Evolutionary conservation across 2,888 invertebrate species (phyloP).

Genomic region (Halocaridina rubra): DNA sequence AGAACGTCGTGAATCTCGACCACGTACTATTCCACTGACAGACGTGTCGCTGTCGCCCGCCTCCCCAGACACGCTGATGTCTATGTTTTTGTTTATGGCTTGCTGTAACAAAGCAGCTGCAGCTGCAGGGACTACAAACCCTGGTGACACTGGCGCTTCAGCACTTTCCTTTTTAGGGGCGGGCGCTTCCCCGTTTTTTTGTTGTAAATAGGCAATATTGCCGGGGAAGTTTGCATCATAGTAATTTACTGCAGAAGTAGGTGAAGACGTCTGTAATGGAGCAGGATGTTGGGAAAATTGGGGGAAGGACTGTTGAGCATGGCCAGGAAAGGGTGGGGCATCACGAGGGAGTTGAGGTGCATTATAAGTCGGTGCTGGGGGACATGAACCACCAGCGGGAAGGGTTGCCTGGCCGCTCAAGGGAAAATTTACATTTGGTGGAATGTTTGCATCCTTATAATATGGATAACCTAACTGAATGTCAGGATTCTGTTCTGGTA

Average conservation of each 20-base stretch:
- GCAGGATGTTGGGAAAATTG: slow-evolving; percentile 33
- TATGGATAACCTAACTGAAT: slow-evolving; percentile 21
- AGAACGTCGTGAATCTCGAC: slow-evolving; percentile 48
- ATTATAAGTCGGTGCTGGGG: slow-evolving; percentile 57
- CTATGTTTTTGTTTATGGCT: slow-evolving; percentile 48
- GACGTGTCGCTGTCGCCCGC: slow-evolving; percentile 63
- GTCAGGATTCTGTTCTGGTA: neutral
- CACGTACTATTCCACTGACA: slow-evolving; percentile 43
- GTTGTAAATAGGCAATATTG: slow-evolving; percentile 35
- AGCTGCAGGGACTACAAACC: slow-evolving; percentile 13
- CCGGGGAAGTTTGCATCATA: slow-evolving; percentile 41
- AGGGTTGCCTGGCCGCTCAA: slow-evolving; percentile 59
- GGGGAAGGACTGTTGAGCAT: slow-evolving; percentile 54
- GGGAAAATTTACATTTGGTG: slow-evolving; percentile 59
- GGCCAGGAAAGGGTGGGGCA: slow-evolving; percentile 56
- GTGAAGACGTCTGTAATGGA: slow-evolving; percentile 1
- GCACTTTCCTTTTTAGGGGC: slow-evolving; percentile 51
- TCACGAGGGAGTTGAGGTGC: slow-evolving; percentile 45
- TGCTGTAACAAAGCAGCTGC: slow-evolving; percentile 36
- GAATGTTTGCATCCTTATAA: slow-evolving; percentile 43
- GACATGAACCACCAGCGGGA: slow-evolving; percentile 53
- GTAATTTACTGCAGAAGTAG: slow-evolving; percentile 21
- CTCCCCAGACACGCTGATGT: slow-evolving; percentile 59
- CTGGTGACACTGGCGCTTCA: slow-evolving; percentile 22
- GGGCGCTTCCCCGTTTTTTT: slow-evolving; percentile 64